Conservation (phyloP, 2,797 vertebrate species). For the Notamacropus eugenii region DNA sequence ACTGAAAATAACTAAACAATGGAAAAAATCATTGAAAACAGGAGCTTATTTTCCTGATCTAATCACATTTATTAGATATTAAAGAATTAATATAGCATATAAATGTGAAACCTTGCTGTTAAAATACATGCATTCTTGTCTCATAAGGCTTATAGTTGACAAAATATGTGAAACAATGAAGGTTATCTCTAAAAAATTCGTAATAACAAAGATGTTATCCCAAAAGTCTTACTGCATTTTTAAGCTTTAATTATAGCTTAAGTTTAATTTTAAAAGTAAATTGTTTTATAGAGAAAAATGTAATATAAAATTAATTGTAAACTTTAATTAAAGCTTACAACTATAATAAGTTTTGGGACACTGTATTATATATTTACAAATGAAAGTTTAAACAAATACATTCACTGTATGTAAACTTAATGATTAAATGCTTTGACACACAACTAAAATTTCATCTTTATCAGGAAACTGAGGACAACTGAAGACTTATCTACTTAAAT, state of each 20-base stretch:
- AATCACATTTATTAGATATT: background rate
- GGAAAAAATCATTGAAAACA: conserved; percentile 10
- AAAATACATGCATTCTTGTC: background rate
- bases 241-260: background rate
- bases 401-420: background rate
- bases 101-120: background rate
- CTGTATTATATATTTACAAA: background rate
- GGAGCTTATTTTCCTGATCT: conserved; percentile 8
- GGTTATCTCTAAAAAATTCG: background rate
- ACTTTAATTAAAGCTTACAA: background rate
- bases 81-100: background rate
- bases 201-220: background rate
- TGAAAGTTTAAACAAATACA: background rate
- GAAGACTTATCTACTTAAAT: background rate
- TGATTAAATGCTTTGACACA: background rate
- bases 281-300: background rate
- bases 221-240: background rate
- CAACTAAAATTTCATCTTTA: background rate
- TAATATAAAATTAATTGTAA: background rate
- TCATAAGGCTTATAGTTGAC: background rate
- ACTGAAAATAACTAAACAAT: background rate
- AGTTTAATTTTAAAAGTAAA: background rate
- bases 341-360: background rate
- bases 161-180: background rate
- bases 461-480: background rate